phyloP scores from a whole-genome alignment of 2,888 invertebrate species.

The Polydrusus pterygomalis region DNA sequence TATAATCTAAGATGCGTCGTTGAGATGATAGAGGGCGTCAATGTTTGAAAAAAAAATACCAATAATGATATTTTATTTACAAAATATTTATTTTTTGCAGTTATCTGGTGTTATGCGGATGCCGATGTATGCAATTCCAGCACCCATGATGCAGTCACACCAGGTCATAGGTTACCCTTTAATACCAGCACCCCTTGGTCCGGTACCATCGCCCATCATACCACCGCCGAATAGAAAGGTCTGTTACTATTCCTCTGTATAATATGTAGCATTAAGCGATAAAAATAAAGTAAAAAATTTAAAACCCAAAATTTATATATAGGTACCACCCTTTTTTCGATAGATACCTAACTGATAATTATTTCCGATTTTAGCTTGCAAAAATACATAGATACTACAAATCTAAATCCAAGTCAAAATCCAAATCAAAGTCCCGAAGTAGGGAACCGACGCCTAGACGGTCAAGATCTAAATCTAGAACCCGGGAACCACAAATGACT shows the following conservation, averaged over 20 bases:
- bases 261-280: too few relatives aligned
- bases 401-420: conserved; percentile 52
- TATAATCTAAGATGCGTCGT: too few relatives aligned
- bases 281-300: too few relatives aligned
- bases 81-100: conserved; percentile 59
- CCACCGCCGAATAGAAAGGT: conserved; percentile 61
- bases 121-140: conserved; percentile 66
- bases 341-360: too few relatives aligned
- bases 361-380: conserved; percentile 40
- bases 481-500: conserved; percentile 65
- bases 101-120: conserved; percentile 63
- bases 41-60: too few relatives aligned
- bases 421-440: conserved; percentile 57
- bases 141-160: conserved; percentile 61
- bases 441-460: conserved; percentile 57
- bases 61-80: too few relatives aligned
- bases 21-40: too few relatives aligned
- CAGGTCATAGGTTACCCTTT: conserved; percentile 65
- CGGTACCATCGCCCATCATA: conserved; percentile 68
- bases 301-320: too few relatives aligned
- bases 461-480: conserved; percentile 62
- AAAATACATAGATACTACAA: conserved; percentile 57
- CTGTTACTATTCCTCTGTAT: conserved; percentile 17
- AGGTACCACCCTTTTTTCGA: too few relatives aligned
- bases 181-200: conserved; percentile 69